Evolutionary conservation across 2,888 invertebrate genomes (phyloP).

Genomic region (Dastarcus helophoroides): DNA sequence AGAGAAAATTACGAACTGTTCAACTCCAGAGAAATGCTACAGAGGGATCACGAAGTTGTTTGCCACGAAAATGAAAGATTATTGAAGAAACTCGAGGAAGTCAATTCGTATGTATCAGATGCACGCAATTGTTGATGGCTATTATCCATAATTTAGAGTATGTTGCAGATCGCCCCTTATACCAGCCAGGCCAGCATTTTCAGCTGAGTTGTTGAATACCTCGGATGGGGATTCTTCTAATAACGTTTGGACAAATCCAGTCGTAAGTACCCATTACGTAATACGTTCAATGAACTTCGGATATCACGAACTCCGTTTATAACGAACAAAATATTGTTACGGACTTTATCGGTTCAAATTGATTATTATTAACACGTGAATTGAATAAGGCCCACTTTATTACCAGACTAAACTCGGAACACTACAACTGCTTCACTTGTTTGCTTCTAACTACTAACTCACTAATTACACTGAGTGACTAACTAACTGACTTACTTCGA

Average conservation of each 20-base stretch:
- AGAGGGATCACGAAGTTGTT: slow-evolving; percentile 81
- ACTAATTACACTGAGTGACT: no score
- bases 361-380: no score
- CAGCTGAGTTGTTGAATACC: slow-evolving; percentile 38
- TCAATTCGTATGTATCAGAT: slow-evolving; percentile 74
- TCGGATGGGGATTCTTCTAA: slow-evolving; percentile 31
- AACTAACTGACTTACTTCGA: no score
- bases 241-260: slow-evolving; percentile 66
- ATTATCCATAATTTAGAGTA: slow-evolving; percentile 43
- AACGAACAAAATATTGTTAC: background rate
- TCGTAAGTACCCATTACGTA: slow-evolving; percentile 3
- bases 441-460: no score
- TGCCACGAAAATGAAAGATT: slow-evolving; percentile 85
- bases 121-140: slow-evolving; percentile 8
- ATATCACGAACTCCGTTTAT: background rate
- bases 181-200: slow-evolving; percentile 62
- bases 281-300: background rate
- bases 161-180: slow-evolving; percentile 76
- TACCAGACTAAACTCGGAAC: no score
- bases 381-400: no score
- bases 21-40: slow-evolving; percentile 63
- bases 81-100: slow-evolving; percentile 77
- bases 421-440: no score
- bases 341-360: no score
- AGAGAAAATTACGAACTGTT: slow-evolving; percentile 80